These are phyloP conservation scores for Dreissena polymorpha DNA, from an alignment of 1,140 invertebrate genomes.

Conservation along the genomic window DNA sequence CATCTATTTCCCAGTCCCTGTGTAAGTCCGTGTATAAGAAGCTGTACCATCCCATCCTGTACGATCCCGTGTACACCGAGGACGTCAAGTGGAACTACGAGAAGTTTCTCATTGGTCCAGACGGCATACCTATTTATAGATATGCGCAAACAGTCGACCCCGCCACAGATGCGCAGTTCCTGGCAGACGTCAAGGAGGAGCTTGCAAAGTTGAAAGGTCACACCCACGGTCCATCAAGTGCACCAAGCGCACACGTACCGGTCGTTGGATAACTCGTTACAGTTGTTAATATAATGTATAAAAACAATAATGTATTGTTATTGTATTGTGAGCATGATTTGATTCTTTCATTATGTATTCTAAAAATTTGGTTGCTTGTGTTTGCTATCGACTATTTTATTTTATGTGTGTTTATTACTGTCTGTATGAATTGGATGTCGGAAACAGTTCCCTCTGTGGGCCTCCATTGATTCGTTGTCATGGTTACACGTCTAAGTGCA, in stretches of 20 bases:
- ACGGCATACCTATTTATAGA: conserved; percentile 71
- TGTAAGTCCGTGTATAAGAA: background rate
- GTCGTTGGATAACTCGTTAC: background rate
- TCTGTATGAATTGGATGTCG: background rate
- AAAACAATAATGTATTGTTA: background rate
- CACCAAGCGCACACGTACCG: background rate
- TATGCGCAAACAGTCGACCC: conserved; percentile 30
- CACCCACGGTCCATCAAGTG: too few relatives aligned
- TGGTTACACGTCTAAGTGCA: background rate
- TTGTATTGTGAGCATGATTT: background rate
- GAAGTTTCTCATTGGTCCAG: conserved; percentile 82
- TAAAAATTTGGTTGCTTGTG: background rate
- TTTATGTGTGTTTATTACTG: conserved; percentile 1
- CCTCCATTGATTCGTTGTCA: background rate
- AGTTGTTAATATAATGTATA: background rate
- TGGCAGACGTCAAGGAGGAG: conserved; percentile 8
- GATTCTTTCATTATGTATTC: background rate
- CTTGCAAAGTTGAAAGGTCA: conserved; percentile 17
- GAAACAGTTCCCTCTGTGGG: background rate
- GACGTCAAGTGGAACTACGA: conserved; percentile 84
- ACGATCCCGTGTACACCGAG: conserved; percentile 68
- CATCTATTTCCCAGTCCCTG: conserved; percentile 5
- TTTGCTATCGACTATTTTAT: background rate
- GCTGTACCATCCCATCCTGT: conserved; percentile 37
- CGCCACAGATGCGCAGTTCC: background rate